Conservation (phyloP, 2,113 vertebrate species). For the Eira barbara region DNA sequence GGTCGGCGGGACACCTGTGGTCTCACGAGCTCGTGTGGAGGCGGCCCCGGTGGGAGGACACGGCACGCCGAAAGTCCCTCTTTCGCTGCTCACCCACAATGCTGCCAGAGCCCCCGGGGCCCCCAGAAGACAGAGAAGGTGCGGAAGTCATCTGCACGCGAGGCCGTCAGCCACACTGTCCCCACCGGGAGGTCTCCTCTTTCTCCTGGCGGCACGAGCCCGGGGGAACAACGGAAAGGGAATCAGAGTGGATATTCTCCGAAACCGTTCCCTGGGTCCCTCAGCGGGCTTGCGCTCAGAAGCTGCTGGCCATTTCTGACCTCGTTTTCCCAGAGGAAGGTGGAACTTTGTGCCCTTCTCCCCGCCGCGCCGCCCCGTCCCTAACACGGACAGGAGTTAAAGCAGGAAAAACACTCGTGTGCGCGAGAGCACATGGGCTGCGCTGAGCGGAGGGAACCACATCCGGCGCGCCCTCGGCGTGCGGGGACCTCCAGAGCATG, state of each 20-base stretch:
- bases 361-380: fast-evolving
- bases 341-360: fast-evolving
- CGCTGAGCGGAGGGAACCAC: fast-evolving
- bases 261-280: neutral
- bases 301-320: neutral
- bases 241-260: neutral
- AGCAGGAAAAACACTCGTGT: neutral
- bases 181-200: neutral
- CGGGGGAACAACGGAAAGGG: neutral
- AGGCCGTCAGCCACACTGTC: fast-evolving
- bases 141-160: neutral
- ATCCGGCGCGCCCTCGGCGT: fast-evolving
- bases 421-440: fast-evolving
- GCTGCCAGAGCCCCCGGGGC: neutral
- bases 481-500: fast-evolving
- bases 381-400: neutral
- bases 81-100: neutral
- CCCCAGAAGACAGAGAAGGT: too few species aligned
- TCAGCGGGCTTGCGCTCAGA: neutral
- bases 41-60: neutral
- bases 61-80: fast-evolving
- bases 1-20: too few species aligned
- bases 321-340: neutral
- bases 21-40: fast-evolving
- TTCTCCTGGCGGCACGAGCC: neutral